Conservation (phyloP, 2,113 vertebrate species). For the Crocuta crocuta region DNA sequence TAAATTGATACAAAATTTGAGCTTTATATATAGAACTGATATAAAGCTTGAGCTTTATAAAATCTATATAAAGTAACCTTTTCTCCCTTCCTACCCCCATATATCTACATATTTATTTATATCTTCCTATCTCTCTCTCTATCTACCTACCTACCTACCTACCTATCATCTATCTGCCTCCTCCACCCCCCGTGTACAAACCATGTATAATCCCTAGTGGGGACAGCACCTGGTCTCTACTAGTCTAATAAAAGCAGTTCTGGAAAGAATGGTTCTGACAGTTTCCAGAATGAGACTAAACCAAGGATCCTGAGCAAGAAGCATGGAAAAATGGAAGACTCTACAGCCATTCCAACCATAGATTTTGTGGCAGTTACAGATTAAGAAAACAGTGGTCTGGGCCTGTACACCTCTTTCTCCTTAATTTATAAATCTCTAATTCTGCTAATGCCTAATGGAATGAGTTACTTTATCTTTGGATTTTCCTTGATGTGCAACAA, state of each 20-base stretch:
- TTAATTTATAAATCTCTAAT: not conserved
- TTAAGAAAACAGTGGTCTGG: not conserved
- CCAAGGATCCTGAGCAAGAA: not conserved
- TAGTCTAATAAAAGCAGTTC: not conserved
- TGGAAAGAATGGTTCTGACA: not conserved
- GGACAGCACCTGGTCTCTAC: not conserved
- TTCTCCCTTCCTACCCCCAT: not conserved
- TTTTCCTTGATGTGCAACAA: not conserved
- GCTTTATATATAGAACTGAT: conserved; percentile 73
- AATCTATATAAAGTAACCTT: conserved; percentile 63
- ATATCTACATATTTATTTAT: not conserved
- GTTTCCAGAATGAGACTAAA: not conserved
- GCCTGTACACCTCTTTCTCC: not conserved
- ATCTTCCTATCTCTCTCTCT: not conserved
- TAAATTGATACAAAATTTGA: conserved; percentile 80
- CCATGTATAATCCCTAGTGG: not conserved
- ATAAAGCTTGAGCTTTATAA: conserved; percentile 80
- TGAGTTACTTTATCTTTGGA: not conserved
- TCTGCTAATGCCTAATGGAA: not conserved
- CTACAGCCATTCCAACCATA: not conserved
- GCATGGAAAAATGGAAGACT: not conserved
- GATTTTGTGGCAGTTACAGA: not conserved
- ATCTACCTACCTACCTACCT: not conserved
- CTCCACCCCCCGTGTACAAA: not conserved
- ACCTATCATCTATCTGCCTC: not conserved